A percentile compares a stretch with the other conserved stretches of the same genome.
These are phyloP conservation scores for Argyrosomus regius DNA, from an alignment of 2,797 vertebrate genomes.

Conservation along the genomic window DNA sequence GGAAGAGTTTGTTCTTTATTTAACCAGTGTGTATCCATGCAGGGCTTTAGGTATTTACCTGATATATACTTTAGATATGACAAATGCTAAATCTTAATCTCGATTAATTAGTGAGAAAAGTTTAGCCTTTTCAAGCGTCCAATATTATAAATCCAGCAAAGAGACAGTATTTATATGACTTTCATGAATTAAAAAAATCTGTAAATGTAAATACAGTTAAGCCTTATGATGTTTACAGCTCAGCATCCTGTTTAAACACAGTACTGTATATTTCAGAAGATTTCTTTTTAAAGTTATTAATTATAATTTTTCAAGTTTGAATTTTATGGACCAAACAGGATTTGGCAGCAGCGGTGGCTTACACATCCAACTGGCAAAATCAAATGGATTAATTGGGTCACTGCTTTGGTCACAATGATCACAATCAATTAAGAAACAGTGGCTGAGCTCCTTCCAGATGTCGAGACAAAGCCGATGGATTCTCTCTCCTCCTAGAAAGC, in stretches of 20 bases:
- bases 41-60: no score
- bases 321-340: conserved; percentile 5
- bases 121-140: background rate
- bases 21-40: background rate
- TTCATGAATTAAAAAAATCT: no score
- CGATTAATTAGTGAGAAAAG: background rate
- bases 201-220: background rate
- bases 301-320: background rate
- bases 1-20: no score
- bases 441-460: conserved; percentile 62
- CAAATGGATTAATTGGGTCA: conserved; percentile 35
- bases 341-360: conserved; percentile 4
- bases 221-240: background rate
- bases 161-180: background rate
- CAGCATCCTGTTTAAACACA: background rate
- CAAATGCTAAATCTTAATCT: background rate
- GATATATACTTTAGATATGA: no score
- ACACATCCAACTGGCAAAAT: conserved; percentile 28
- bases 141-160: background rate
- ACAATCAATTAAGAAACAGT: conserved; percentile 58
- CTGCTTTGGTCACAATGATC: conserved; percentile 60
- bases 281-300: background rate
- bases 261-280: background rate
- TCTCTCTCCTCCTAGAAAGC: conserved; percentile 56
- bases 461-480: conserved; percentile 55